These are phyloP conservation scores for Pseudoips prasinana DNA, from an alignment of 2,888 invertebrate genomes.

Conservation along the genomic window DNA sequence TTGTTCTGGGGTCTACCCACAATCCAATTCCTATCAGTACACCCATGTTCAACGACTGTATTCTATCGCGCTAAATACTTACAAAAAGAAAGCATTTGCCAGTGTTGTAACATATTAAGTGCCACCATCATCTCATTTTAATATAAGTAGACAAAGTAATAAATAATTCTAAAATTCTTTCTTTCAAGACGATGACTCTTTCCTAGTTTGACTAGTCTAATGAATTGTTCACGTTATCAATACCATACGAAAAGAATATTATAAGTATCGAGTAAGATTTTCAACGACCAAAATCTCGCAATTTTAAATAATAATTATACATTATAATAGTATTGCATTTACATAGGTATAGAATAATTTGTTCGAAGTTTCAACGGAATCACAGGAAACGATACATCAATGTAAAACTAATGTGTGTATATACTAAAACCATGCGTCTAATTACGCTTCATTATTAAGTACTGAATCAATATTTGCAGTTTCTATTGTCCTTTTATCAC, in stretches of 20 bases:
- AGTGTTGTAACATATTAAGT: no score
- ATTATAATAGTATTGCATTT: conserved; percentile 38
- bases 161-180: conserved; percentile 65
- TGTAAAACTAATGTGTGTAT: conserved; percentile 49
- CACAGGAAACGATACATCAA: conserved; percentile 65
- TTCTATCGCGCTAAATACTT: no score
- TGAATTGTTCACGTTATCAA: conserved; percentile 42
- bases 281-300: conserved; percentile 12
- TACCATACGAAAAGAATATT: conserved; percentile 25
- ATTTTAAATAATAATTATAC: conserved; percentile 21
- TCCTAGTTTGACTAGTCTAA: conserved; percentile 79
- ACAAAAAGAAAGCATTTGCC: no score
- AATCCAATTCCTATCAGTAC: no score
- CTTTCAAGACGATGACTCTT: conserved; percentile 56
- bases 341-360: conserved; percentile 41
- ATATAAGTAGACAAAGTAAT: conserved; percentile 55
- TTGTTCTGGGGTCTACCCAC: no score
- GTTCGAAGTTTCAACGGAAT: conserved; percentile 46
- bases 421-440: conserved; percentile 29
- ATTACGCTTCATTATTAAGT: conserved; percentile 63
- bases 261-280: conserved; percentile 24
- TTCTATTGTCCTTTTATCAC: conserved; percentile 72
- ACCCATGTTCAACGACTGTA: no score
- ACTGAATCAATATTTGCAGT: conserved; percentile 58
- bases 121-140: no score